Percentiles rank a stretch among this genome's conserved stretches.
phyloP scores from a whole-genome alignment of 2,797 vertebrate genomes.

The Melanogrammus aeglefinus region DNA sequence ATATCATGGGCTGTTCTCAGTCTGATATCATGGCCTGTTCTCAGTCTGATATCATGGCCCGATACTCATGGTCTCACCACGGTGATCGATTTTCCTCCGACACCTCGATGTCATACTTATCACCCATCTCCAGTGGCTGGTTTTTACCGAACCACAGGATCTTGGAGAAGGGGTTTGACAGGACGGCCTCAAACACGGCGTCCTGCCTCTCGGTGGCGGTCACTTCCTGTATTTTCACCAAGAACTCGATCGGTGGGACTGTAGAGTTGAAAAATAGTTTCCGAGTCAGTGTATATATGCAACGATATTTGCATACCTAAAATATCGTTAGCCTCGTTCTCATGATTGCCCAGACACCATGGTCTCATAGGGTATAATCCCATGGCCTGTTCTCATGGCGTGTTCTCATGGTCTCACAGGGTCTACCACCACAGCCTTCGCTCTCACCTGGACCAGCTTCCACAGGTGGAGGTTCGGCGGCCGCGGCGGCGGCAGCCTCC shows the following conservation, averaged over 20 bases:
- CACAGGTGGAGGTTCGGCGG: neutral
- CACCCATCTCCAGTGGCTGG: conserved; percentile 57
- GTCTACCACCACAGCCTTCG: neutral
- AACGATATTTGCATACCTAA: neutral
- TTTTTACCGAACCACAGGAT: conserved; percentile 80
- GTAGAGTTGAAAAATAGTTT: conserved; percentile 4
- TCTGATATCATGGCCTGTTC: conserved; percentile 43
- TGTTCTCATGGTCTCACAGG: neutral
- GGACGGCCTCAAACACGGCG: conserved; percentile 74
- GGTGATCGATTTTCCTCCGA: conserved; percentile 79
- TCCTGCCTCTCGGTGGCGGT: conserved; percentile 71
- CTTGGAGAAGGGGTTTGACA: conserved; percentile 72
- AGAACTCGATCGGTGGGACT: conserved; percentile 71
- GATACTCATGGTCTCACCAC: conserved; percentile 63
- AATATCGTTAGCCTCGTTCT: neutral
- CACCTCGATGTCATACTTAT: conserved; percentile 75
- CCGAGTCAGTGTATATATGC: neutral
- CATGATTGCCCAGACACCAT: too few species aligned
- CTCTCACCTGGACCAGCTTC: neutral
- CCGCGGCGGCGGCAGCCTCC: too few species aligned
- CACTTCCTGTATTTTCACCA: conserved; percentile 71
- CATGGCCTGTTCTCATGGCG: too few species aligned
- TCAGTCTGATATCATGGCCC: neutral
- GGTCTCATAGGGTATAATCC: too few species aligned
- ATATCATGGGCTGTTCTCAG: neutral